Base-by-base conservation (phyloP, 2,113 vertebrate genomes). In the Theristicus caerulescens region DNA sequence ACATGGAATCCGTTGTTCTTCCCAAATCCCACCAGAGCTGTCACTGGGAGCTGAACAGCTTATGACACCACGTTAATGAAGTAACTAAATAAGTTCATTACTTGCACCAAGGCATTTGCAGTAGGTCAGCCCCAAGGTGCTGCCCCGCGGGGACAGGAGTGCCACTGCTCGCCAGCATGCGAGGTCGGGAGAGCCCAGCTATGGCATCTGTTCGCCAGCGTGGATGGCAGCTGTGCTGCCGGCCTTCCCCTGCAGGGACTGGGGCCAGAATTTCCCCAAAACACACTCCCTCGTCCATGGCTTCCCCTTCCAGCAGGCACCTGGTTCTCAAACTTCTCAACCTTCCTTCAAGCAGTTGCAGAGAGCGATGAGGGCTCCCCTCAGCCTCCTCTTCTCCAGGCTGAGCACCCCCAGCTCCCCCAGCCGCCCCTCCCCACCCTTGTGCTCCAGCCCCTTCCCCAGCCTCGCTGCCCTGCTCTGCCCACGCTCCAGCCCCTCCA, bases 161-260 rank as follows among this genome's bases (percentile, higher is more conserved):
- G 57, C 19, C 77, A 71, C 82, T 0, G 12, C 61, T 40, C 85
- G 46, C 67, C 69, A 34, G 40, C 20, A 14, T 0, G 2, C 65
- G 34, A 51, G 17, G 16, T 10, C 5, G 1, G 42, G n/a, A 40
- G 32, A 44, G 16, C 21, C 27, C 1, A 0, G 59, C 44, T 6
- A 5, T 2, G 2, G 13, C 7, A 1, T 21, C 40, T 26, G 47
- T 29, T 38, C 2, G 0, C 21, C 29, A 16, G 47, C 2, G 1
- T 0, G 12, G n/a, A 20, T 20, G 55, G 55, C 2, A 4, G 47
- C 72, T 32, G 71, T 3, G 3, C 78, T 13, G 12, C 24, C 3
- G 0, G 54, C 54, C 29, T 47, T 40, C 42, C 59, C 20, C 71
- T 5, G 18, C 29, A 9, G 55, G 55, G 13, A 34, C n/a, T 14